Evolutionary conservation across 2,797 vertebrate genomes (phyloP).

Genomic region (Antennarius maculatus): DNA sequence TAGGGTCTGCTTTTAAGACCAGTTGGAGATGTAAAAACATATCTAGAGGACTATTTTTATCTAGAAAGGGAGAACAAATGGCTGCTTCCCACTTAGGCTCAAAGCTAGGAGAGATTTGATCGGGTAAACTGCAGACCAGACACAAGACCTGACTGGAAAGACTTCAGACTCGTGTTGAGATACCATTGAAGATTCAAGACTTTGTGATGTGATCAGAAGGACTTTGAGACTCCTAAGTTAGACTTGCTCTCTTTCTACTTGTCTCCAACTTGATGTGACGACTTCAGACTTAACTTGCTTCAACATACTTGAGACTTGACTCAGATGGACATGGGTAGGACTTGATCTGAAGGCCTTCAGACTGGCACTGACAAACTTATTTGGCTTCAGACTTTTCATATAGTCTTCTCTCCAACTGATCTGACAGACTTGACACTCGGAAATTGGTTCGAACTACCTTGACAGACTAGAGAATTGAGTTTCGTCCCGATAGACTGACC

Average conservation of each 20-base stretch:
- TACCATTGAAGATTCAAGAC: too few relatives aligned
- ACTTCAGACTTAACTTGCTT: background rate
- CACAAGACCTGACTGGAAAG: background rate
- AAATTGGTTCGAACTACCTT: too few relatives aligned
- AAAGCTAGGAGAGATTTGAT: background rate
- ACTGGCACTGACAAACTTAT: too few relatives aligned
- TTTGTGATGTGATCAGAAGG: too few relatives aligned
- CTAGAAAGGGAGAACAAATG: slow-evolving; percentile 13
- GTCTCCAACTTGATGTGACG: too few relatives aligned
- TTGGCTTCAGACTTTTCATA: too few relatives aligned
- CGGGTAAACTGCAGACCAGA: background rate
- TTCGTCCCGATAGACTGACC: background rate
- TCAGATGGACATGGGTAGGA: background rate
- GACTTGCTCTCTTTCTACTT: too few relatives aligned
- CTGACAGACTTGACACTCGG: too few relatives aligned
- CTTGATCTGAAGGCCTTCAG: too few relatives aligned
- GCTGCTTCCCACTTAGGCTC: background rate
- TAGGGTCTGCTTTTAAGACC: slow-evolving; percentile 18
- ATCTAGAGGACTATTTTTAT: slow-evolving; percentile 12
- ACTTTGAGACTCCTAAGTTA: background rate
- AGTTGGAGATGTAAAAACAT: slow-evolving; percentile 10
- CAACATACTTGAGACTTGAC: background rate
- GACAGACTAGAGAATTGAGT: too few relatives aligned
- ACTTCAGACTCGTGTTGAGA: background rate
- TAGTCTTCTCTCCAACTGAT: too few relatives aligned